Evolutionary conservation across 1,140 invertebrate species (phyloP), one percentile per base, ranked within the genome.

Genomic region (Brachionus koreanus): DNA sequence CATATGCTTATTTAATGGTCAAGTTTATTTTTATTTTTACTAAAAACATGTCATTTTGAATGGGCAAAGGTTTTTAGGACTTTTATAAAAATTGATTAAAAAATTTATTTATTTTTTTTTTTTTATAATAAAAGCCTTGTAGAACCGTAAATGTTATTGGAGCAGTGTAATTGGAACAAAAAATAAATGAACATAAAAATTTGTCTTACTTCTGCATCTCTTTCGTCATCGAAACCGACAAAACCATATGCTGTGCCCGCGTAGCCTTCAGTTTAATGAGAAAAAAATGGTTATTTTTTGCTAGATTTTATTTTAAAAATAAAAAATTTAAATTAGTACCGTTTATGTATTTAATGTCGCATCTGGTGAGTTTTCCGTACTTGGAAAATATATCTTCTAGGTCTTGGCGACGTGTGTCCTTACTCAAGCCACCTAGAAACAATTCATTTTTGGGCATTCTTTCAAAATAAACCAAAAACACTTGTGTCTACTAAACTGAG

Each of bases 201-300:
- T 43, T 29, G 2, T 12, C 85, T 85, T 84, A 86, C 85, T 83
- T 86, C 85, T 3, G 85, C 85, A 84, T 86, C 85, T 63, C 85
- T 37, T 61, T 85, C 83, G 74, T 86, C 85, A 74, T 86, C 85
- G 83, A 85, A 86, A 79, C 85, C 85, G 6, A 86, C 84, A 84
- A 86, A 86, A 9, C 85, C 85, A 82, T 86, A 86, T 3, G 85
- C 85, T 85, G 83, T 43, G 29, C 83, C 76, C 9, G 69, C 65
- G 33, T 83, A 82, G 67, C 83, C 83, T 77, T 67, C 6, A 74
- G 23, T 12, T 46, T 10, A 29, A 74, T 16, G 10, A 46, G n/a
- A 72, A 19, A 61, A n/a, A 61, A 16, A 9, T 16, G 5, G 2
- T n/a, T 23, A 61, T n/a, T 61, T 61, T 61, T 61, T 16, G 12